These are phyloP conservation scores for Araneus ventricosus DNA, from an alignment of 1,140 invertebrate species.

Conservation along the genomic window DNA sequence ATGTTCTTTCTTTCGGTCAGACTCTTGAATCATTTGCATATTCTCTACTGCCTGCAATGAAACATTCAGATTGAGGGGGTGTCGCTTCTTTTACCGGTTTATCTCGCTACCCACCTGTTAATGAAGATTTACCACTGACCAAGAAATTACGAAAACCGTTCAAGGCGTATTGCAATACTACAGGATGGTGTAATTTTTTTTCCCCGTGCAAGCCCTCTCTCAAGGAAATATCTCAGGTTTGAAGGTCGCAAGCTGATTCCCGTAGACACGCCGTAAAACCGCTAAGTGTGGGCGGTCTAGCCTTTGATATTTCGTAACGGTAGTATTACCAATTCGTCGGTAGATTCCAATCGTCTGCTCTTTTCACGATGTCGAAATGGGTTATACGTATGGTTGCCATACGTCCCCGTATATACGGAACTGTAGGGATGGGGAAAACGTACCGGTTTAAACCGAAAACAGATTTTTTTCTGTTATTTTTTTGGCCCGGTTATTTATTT, in stretches of 20 bases:
- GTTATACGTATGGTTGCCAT: no score
- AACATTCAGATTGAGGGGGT: neutral
- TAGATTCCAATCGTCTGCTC: neutral
- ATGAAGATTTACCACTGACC: neutral
- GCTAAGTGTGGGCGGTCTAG: neutral
- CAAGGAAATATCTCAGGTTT: neutral
- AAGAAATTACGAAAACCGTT: neutral
- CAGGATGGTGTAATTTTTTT: neutral
- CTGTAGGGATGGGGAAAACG: no score
- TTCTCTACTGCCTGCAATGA: no score
- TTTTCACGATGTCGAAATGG: neutral
- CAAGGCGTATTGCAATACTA: neutral
- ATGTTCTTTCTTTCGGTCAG: no score
- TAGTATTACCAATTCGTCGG: neutral
- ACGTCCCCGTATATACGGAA: no score
- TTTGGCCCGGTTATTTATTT: no score
- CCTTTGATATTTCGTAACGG: slow-evolving; percentile 5
- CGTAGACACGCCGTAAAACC: neutral
- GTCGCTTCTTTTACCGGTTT: neutral
- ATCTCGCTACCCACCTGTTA: neutral
- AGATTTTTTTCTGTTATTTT: no score
- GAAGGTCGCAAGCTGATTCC: neutral
- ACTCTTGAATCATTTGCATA: no score
- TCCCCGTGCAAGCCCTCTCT: neutral
- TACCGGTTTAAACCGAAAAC: no score